Base-by-base conservation (phyloP, 37 sponge, comb jelly and placozoan genomes). In the Halichondria panicea region DNA sequence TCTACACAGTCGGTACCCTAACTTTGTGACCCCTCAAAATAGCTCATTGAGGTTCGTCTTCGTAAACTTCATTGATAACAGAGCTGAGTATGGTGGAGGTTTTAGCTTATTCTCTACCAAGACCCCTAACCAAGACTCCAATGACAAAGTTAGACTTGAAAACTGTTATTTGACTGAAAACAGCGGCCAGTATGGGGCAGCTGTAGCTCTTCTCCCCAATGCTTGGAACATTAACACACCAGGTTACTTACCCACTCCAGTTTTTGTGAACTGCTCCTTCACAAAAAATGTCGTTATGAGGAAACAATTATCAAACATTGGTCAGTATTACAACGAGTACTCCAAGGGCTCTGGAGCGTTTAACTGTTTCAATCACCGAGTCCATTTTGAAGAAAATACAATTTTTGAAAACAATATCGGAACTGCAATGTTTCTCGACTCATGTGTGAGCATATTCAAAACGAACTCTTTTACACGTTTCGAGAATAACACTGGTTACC, bases 171-270 rank as follows among this genome's bases (percentile, higher is more conserved):
- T 62, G 75, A 62, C 5, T 11, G 9, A 62, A 31, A 75, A 75
- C 41, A 43, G 8, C 24, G 75, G 62, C 21, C 45, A 60, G 31
- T 75, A 62, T 75, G 75, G 75, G 1, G 31, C 75, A 60, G 75
- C 75, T 30, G 58, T 75, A 27, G 62, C 9, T 31, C 12, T 75
- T 9, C 27, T 41, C 4, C 75, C 63, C 1, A 25, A 59, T 75
- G 45, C 45, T 19, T 43, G 62, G 63, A 42, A 60, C 25, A 1
- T 60, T 42, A 30, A 60, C 57, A 15, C 33, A 31, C 31, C 9
- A 42, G 75, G 63, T 0, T 62, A 18, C 25, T 56, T 72, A 9
- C 75, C 75, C 21, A 30, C 7, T 32, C 75, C 63, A 75, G 6
- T 30, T 4, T 52, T 71, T 30, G 22, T n/a, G 5, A 30, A 71